Percentiles rank a stretch among this genome's conserved stretches.
These are phyloP conservation scores for Mongoloraphidia duomilia DNA, from an alignment of 2,888 invertebrate species.

Conservation along the genomic window DNA sequence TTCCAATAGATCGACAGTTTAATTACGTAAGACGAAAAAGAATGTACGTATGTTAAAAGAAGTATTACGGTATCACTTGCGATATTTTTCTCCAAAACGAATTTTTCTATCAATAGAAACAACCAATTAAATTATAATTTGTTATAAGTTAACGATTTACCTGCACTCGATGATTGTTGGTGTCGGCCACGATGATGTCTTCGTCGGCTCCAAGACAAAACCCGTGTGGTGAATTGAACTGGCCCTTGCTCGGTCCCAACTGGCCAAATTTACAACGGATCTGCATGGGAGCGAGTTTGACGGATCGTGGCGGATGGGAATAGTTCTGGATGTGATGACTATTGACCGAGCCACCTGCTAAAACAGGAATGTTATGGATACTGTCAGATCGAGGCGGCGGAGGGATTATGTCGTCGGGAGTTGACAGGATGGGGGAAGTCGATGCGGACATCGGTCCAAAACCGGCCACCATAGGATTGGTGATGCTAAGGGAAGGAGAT, in stretches of 20 bases:
- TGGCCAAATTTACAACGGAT: slow-evolving; percentile 89
- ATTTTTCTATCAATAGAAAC: too few species aligned
- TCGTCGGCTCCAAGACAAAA: slow-evolving; percentile 91
- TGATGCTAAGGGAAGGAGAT: slow-evolving; percentile 33
- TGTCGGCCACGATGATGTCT: slow-evolving; percentile 92
- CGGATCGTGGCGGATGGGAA: slow-evolving; percentile 44
- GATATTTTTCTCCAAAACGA: too few species aligned
- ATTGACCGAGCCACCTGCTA: slow-evolving; percentile 30
- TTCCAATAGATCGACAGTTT: too few species aligned
- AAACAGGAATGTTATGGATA: slow-evolving; percentile 23
- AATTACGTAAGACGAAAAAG: too few species aligned
- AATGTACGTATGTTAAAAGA: too few species aligned
- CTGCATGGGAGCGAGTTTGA: slow-evolving; percentile 72
- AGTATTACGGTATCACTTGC: too few species aligned
- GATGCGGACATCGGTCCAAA: slow-evolving; percentile 42
- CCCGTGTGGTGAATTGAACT: slow-evolving; percentile 94
- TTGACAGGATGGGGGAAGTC: slow-evolving; percentile 44
- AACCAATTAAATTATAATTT: too few species aligned
- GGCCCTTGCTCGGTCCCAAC: slow-evolving; percentile 80
- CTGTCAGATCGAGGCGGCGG: slow-evolving; percentile 35
- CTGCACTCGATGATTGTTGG: slow-evolving; percentile 92
- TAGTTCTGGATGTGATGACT: slow-evolving; percentile 30
- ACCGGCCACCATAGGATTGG: slow-evolving; percentile 37
- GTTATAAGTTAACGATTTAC: slow-evolving; percentile 26
- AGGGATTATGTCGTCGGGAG: slow-evolving; percentile 29